Evolutionary conservation across 2,113 vertebrate species (phyloP).

Genomic region (Sphyrna mokarran): DNA sequence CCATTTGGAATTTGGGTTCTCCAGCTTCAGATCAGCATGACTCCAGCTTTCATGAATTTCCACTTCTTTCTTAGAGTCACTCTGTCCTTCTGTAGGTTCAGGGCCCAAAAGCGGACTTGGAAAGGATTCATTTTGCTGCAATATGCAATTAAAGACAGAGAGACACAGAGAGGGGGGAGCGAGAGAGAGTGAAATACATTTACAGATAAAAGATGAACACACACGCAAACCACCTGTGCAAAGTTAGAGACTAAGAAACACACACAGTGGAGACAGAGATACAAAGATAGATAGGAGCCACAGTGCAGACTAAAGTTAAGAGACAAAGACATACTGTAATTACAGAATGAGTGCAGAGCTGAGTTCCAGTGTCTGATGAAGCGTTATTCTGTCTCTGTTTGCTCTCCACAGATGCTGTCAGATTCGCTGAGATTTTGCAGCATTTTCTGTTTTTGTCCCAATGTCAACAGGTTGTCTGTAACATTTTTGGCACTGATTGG

Average conservation of each 20-base stretch:
- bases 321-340: not conserved
- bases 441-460: too few species aligned
- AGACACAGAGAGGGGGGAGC: not conserved
- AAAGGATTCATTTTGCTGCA: not conserved
- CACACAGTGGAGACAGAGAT: too few species aligned
- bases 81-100: not conserved
- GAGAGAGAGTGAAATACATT: not conserved
- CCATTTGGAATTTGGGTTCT: not conserved
- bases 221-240: not conserved
- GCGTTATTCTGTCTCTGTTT: too few species aligned
- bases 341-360: not conserved
- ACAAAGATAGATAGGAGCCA: not conserved
- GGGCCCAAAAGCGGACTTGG: not conserved
- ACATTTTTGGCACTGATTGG: not conserved
- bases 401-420: too few species aligned
- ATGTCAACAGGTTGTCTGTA: not conserved
- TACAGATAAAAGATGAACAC: not conserved
- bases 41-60: not conserved
- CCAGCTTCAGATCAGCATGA: not conserved
- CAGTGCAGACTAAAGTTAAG: not conserved
- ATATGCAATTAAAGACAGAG: not conserved
- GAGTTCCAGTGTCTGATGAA: not conserved
- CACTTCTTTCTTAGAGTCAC: not conserved
- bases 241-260: not conserved
- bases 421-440: too few species aligned